Conservation (phyloP, 2,888 invertebrate genomes). For the Calliphora vomitoria region DNA sequence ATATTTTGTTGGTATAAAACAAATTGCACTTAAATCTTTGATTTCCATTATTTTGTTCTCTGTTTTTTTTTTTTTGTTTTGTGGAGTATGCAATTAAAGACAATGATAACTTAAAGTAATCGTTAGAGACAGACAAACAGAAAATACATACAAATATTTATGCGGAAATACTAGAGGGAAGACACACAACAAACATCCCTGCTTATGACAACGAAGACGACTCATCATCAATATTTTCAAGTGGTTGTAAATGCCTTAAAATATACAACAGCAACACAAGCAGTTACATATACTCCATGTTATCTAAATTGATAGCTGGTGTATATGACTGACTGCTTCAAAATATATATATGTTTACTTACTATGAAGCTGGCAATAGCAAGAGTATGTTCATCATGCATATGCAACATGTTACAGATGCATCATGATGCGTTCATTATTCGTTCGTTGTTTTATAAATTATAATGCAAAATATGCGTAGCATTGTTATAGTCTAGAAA, state of each 20-base stretch:
- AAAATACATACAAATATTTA: neutral
- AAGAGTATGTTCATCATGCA: conserved; percentile 24
- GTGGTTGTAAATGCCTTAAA: conserved; percentile 45
- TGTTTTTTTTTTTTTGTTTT: neutral
- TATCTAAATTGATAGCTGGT: conserved; percentile 1
- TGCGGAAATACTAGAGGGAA: neutral
- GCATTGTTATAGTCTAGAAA: neutral
- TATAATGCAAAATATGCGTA: conserved; percentile 49
- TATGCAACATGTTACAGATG: conserved; percentile 44
- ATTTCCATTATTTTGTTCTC: neutral
- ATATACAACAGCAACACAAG: neutral
- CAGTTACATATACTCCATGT: neutral
- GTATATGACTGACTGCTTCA: neutral
- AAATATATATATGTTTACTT: no score
- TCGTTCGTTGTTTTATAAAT: conserved; percentile 6
- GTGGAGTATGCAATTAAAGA: conserved; percentile 62
- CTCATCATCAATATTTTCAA: conserved; percentile 43
- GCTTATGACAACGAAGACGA: conserved; percentile 6
- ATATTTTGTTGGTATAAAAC: conserved; percentile 61
- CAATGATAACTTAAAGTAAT: conserved; percentile 69
- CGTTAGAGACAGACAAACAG: conserved; percentile 27
- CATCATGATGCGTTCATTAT: conserved; percentile 8
- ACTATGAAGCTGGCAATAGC: conserved; percentile 17
- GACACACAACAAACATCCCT: neutral
- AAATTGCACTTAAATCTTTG: conserved; percentile 63